Evolutionary conservation across 2,113 vertebrate species (phyloP).

Genomic region (Macroglossus sobrinus): DNA sequence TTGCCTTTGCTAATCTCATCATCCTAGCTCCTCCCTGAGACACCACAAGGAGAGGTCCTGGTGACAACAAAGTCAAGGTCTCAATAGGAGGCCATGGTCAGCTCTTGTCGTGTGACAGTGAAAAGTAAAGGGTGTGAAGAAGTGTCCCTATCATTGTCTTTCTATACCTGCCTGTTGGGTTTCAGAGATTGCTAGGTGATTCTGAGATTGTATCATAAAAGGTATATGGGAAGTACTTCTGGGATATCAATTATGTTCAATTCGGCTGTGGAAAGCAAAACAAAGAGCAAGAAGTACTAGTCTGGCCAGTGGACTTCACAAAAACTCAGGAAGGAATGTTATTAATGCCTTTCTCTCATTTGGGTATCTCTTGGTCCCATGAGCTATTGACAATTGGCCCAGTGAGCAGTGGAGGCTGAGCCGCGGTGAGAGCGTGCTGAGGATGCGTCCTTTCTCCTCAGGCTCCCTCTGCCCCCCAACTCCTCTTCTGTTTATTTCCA

Average conservation of each 20-base stretch:
- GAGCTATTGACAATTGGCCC: not conserved
- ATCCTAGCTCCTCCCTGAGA: no score
- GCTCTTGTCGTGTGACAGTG: not conserved
- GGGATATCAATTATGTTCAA: not conserved
- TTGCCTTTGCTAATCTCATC: not conserved
- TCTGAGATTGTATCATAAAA: not conserved
- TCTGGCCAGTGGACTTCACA: accelerated
- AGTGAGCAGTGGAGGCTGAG: not conserved
- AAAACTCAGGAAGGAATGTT: not conserved
- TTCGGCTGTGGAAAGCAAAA: not conserved
- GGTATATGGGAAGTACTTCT: not conserved
- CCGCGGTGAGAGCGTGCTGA: not conserved
- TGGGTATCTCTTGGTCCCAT: not conserved
- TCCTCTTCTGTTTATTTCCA: not conserved
- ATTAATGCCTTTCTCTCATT: not conserved
- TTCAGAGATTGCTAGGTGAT: not conserved
- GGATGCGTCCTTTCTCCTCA: not conserved
- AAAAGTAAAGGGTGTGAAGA: no score
- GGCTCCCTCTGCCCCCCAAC: not conserved
- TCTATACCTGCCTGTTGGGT: not conserved
- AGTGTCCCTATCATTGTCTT: no score
- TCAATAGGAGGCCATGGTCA: no score
- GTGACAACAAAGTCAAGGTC: not conserved
- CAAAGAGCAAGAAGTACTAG: not conserved
- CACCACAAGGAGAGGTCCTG: no score